These are phyloP conservation scores for Rattus rattus DNA, from an alignment of 2,113 vertebrate genomes.

Conservation along the genomic window DNA sequence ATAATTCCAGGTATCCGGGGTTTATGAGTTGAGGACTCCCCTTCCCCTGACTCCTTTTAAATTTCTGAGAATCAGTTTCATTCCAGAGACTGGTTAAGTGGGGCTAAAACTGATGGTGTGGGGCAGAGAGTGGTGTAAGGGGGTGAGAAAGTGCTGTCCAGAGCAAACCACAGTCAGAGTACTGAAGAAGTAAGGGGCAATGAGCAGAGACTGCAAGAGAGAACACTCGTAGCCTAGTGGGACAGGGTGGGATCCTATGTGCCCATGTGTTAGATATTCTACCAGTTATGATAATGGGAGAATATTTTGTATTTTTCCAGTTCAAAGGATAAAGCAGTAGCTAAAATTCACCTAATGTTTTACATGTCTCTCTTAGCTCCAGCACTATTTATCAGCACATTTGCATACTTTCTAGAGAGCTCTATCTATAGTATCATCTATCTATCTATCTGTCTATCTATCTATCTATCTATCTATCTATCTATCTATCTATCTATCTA, in stretches of 20 bases:
- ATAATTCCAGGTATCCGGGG: slow-evolving; percentile 57
- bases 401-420: background rate
- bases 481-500: too few species aligned
- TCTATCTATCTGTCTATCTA: background rate
- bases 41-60: slow-evolving; percentile 12
- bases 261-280: background rate
- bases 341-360: background rate
- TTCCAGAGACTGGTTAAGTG: background rate
- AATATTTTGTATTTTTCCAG: slow-evolving; percentile 3
- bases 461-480: too few species aligned
- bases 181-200: background rate
- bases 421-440: background rate
- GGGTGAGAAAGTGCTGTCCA: background rate
- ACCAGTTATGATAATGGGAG: background rate
- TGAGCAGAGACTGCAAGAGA: background rate
- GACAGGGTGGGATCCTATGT: background rate
- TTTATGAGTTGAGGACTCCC: slow-evolving; percentile 39
- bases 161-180: background rate
- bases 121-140: background rate
- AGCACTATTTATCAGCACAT: background rate
- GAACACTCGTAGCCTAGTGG: background rate
- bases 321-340: slow-evolving; percentile 29
- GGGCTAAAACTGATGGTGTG: background rate
- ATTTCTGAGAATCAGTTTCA: slow-evolving; percentile 55
- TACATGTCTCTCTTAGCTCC: background rate